Evolutionary conservation across 2,888 invertebrate species (phyloP).

Genomic region (Nephrotoma appendiculata): DNA sequence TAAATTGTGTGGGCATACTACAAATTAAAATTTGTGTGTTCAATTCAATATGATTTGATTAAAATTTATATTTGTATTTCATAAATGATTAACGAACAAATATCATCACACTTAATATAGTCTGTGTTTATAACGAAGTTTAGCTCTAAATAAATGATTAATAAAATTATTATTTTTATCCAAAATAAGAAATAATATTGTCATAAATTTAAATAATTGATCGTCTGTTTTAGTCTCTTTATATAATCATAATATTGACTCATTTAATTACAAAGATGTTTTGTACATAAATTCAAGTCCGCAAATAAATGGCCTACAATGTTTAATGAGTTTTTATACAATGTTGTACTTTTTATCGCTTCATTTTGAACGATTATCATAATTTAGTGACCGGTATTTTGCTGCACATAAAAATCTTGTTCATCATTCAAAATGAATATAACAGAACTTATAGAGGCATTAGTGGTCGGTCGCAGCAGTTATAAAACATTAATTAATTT

Average conservation of each 20-base stretch:
- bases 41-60: not conserved
- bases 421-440: not conserved
- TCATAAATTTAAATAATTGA: not conserved
- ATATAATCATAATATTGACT: not conserved
- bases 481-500: not conserved
- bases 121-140: not conserved
- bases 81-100: not conserved
- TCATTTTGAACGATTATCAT: not conserved
- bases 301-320: not conserved
- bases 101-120: not conserved
- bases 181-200: not conserved
- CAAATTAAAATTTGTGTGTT: not conserved
- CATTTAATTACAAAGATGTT: not conserved
- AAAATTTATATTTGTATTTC: not conserved
- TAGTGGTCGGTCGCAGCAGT: not conserved
- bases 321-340: not conserved
- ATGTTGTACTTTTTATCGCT: no score
- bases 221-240: not conserved
- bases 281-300: not conserved
- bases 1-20: not conserved
- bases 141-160: not conserved
- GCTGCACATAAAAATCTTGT: not conserved
- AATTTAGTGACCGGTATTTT: not conserved
- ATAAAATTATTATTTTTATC: not conserved
- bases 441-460: not conserved